A percentile compares a stretch with the other conserved stretches of the same genome.
These are phyloP conservation scores for Eustalomyia histrio DNA, from an alignment of 2,888 invertebrate species.

Conservation along the genomic window DNA sequence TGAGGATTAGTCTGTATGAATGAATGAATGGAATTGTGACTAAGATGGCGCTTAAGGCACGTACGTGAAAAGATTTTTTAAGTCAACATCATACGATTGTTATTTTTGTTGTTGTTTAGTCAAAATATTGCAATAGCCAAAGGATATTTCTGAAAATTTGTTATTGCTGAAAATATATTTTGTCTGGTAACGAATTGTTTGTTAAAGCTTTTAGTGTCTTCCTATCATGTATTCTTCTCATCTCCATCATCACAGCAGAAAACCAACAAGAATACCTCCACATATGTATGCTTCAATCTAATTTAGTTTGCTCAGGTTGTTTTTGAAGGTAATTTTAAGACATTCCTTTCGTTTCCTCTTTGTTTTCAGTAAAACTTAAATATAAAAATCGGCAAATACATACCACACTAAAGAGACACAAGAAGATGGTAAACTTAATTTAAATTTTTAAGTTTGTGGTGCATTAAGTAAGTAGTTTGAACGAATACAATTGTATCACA, in stretches of 20 bases:
- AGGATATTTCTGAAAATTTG: neutral
- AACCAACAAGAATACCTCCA: neutral
- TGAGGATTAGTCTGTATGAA: conserved; percentile 4
- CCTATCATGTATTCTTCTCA: neutral
- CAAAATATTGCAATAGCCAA: conserved; percentile 1
- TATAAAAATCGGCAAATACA: neutral
- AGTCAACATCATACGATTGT: neutral
- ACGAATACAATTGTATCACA: neutral
- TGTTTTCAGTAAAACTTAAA: neutral
- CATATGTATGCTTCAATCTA: conserved; percentile 1
- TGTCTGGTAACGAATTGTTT: conserved; percentile 1
- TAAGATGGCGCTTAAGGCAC: conserved; percentile 3
- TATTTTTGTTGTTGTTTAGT: neutral
- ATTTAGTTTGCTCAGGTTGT: neutral
- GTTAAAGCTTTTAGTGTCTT: neutral
- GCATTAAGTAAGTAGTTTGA: neutral
- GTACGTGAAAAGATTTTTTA: conserved; percentile 3
- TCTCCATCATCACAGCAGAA: neutral
- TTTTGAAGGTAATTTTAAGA: conserved; percentile 1
- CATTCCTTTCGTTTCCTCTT: neutral
- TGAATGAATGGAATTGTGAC: neutral
- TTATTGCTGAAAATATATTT: conserved; percentile 1
- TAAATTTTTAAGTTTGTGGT: conserved; percentile 7
- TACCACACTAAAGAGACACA: neutral
- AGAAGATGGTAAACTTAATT: conserved; percentile 1